Evolutionary conservation across 2,797 vertebrate genomes (phyloP).

Genomic region (Hozukius guyotensis): DNA sequence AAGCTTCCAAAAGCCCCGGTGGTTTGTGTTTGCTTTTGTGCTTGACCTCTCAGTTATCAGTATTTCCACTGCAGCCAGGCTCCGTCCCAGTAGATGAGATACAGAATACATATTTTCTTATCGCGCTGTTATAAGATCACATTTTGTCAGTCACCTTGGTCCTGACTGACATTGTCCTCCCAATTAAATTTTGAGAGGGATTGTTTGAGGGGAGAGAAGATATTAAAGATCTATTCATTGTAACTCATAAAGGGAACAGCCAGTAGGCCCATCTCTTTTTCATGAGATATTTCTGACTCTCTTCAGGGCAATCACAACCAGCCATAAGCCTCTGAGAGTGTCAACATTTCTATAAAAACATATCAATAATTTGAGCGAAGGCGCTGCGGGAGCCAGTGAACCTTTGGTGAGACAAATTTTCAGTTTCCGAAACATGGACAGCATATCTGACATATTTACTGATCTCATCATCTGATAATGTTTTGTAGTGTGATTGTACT

Average conservation of each 20-base stretch:
- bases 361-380: not conserved
- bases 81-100: not conserved
- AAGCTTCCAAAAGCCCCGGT: not conserved
- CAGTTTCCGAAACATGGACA: not conserved
- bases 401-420: not conserved
- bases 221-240: not conserved
- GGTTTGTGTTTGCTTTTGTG: constrained; percentile 6
- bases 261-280: not conserved
- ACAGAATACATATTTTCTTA: not conserved
- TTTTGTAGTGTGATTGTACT: not conserved
- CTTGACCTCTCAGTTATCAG: constrained; percentile 7
- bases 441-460: not conserved
- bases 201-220: not conserved
- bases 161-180: not conserved
- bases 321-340: not conserved
- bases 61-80: not conserved
- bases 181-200: not conserved
- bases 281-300: not conserved
- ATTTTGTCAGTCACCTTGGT: constrained; percentile 11
- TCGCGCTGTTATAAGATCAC: not conserved
- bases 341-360: not conserved
- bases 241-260: not conserved
- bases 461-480: not conserved
- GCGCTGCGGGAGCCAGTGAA: not conserved
- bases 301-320: not conserved